phyloP scores from a whole-genome alignment of 2,888 invertebrate genomes.

The Mantis religiosa region DNA sequence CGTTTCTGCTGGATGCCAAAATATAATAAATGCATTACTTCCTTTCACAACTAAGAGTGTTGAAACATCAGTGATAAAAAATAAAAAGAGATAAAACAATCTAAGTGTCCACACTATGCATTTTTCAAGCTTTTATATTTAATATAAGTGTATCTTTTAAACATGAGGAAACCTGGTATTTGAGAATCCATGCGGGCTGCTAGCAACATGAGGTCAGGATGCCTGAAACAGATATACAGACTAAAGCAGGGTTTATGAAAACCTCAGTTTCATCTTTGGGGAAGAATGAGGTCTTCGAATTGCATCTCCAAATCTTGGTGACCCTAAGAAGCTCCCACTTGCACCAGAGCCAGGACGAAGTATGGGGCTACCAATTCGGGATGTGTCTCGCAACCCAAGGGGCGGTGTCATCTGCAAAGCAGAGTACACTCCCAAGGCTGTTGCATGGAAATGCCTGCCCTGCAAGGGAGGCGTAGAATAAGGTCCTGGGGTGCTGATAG shows the following conservation, averaged over 20 bases:
- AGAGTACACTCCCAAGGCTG: slow-evolving; percentile 40
- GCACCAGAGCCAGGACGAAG: slow-evolving; percentile 29
- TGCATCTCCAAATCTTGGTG: slow-evolving; percentile 51
- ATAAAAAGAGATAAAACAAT: no score
- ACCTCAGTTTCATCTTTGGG: slow-evolving; percentile 92
- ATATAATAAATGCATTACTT: no score
- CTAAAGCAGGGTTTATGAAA: slow-evolving; percentile 34
- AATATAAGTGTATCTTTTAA: not conserved
- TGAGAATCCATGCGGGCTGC: slow-evolving; percentile 3
- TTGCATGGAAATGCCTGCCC: slow-evolving; percentile 44
- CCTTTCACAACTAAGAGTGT: no score
- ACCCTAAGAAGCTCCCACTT: slow-evolving; percentile 31
- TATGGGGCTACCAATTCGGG: slow-evolving; percentile 38
- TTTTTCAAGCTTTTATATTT: no score
- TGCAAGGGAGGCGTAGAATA: slow-evolving; percentile 65
- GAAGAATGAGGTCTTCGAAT: slow-evolving; percentile 68
- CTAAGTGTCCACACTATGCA: no score
- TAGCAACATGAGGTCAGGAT: slow-evolving; percentile 7
- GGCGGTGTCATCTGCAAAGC: slow-evolving; percentile 66
- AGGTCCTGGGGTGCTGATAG: slow-evolving; percentile 83
- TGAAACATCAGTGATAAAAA: no score
- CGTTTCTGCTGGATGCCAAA: no score
- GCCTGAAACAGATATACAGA: slow-evolving; percentile 21
- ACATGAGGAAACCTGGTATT: not conserved
- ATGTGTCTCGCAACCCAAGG: slow-evolving; percentile 49